Conservation (phyloP, 2,888 invertebrate species). For the Scelioninae gen. 1 region DNA sequence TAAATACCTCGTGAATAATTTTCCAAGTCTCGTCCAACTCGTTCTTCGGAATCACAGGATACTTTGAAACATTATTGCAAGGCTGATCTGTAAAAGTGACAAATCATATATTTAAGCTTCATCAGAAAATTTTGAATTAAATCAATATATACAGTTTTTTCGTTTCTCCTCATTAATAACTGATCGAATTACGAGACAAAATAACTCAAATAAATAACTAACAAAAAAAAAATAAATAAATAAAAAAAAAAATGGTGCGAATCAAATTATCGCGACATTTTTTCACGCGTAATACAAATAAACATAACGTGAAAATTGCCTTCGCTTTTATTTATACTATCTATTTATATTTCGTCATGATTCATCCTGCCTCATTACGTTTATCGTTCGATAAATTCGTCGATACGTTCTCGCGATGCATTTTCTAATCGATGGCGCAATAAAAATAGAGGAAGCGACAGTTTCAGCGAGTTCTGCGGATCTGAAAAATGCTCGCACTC, state of each 20-base stretch:
- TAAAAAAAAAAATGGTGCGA: too few relatives aligned
- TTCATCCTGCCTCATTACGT: conserved; percentile 5
- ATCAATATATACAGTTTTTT: too few relatives aligned
- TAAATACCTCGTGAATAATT: conserved; percentile 46
- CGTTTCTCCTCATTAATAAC: neutral
- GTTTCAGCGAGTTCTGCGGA: too few relatives aligned
- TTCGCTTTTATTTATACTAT: neutral
- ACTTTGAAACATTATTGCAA: conserved; percentile 53
- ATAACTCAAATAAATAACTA: too few relatives aligned
- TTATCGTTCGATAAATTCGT: conserved; percentile 16
- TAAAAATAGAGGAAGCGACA: conserved; percentile 17
- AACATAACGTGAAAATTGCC: neutral
- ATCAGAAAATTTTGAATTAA: too few relatives aligned
- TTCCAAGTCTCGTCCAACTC: conserved; percentile 47
- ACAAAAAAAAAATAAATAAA: too few relatives aligned
- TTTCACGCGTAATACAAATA: neutral
- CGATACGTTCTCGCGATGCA: conserved; percentile 16
- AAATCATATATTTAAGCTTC: conserved; percentile 3
- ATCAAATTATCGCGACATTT: neutral
- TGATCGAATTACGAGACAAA: too few relatives aligned
- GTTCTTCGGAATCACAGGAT: conserved; percentile 54
- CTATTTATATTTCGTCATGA: conserved; percentile 15
- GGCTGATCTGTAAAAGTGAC: conserved; percentile 44
- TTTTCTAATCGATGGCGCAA: conserved; percentile 24
- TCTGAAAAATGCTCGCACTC: too few relatives aligned